Percentiles rank a stretch among this genome's conserved stretches.
These are phyloP conservation scores for Pharmacophagus antenor DNA, from an alignment of 2,888 invertebrate genomes.

Conservation along the genomic window DNA sequence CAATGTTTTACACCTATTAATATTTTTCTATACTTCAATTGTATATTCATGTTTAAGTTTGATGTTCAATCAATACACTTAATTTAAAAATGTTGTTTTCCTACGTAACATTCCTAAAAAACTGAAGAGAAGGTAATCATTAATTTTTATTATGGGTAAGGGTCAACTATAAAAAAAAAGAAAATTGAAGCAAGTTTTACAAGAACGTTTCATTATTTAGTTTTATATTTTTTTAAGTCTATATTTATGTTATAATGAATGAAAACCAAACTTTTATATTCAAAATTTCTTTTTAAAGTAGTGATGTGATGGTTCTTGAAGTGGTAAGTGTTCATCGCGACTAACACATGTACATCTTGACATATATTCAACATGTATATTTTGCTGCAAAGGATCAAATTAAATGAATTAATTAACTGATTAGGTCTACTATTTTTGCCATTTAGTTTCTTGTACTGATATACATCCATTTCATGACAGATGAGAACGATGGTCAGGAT, in stretches of 20 bases:
- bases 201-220: too few species aligned
- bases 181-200: not conserved
- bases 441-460: too few species aligned
- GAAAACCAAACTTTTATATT: too few species aligned
- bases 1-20: constrained; percentile 9
- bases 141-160: not conserved
- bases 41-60: constrained; percentile 4
- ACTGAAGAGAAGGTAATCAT: constrained; percentile 18
- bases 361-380: not conserved
- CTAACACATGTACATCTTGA: not conserved
- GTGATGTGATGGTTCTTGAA: not conserved
- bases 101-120: constrained; percentile 16
- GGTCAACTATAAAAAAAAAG: too few species aligned
- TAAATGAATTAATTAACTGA: not conserved
- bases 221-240: too few species aligned
- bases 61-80: not conserved
- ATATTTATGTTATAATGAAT: too few species aligned
- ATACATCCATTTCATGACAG: too few species aligned
- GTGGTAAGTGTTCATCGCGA: not conserved
- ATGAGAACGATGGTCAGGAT: too few species aligned
- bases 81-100: constrained; percentile 17
- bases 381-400: not conserved
- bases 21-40: not conserved
- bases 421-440: not conserved
- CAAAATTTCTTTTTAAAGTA: too few species aligned